These are phyloP conservation scores for Dendrocincla tyrannina DNA, from an alignment of 2,797 vertebrate genomes.

Conservation along the genomic window DNA sequence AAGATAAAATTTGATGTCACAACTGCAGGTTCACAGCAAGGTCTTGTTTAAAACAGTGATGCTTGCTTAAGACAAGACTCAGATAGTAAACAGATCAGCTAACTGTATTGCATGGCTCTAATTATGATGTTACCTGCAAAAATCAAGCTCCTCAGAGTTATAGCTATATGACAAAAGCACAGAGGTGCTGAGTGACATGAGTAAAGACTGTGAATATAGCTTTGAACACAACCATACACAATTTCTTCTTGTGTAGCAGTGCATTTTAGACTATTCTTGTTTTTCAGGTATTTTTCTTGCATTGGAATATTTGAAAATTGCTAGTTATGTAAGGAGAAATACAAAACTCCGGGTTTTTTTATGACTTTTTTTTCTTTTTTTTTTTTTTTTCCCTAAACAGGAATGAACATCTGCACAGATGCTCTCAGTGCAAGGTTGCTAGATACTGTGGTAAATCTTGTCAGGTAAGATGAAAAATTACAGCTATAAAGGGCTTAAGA, in stretches of 20 bases:
- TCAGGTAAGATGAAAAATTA: constrained; percentile 83
- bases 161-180: not conserved
- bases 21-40: not conserved
- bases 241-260: not conserved
- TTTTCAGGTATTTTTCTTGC: not conserved
- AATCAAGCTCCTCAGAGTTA: not conserved
- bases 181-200: not conserved
- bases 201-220: not conserved
- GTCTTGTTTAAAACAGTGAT: not conserved
- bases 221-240: not conserved
- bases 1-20: not conserved
- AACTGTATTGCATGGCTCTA: not conserved
- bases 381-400: constrained; percentile 68
- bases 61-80: not conserved
- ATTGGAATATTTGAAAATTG: not conserved
- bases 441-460: constrained; percentile 88
- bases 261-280: not conserved
- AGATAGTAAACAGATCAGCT: not conserved
- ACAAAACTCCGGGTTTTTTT: not conserved
- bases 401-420: constrained; percentile 83
- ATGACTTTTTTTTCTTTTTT: not conserved
- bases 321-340: not conserved
- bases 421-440: constrained; percentile 90
- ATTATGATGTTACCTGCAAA: not conserved
- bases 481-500: not conserved